Percentiles rank a stretch among this genome's conserved stretches.
These are phyloP conservation scores for Gadopsis bispinosus DNA, from an alignment of 2,797 vertebrate genomes.

Conservation along the genomic window DNA sequence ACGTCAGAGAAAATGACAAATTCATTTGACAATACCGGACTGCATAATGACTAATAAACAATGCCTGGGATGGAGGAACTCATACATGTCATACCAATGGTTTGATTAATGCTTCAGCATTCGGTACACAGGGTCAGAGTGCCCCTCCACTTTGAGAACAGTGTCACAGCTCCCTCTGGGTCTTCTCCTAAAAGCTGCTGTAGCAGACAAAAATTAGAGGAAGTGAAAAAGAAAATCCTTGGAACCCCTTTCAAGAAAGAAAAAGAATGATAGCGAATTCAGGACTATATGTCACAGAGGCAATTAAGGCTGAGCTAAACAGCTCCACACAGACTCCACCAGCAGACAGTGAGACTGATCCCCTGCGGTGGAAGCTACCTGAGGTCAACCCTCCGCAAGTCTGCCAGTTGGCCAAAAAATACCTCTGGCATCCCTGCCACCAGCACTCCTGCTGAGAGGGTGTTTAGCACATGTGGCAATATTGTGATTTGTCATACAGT, in stretches of 20 bases:
- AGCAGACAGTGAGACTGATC: conserved; percentile 62
- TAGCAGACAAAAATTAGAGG: conserved; percentile 29
- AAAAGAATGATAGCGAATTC: conserved; percentile 27
- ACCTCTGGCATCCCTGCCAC: conserved; percentile 58
- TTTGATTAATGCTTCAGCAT: conserved; percentile 59
- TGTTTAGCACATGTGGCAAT: conserved; percentile 69
- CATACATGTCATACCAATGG: conserved; percentile 41
- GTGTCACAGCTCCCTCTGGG: conserved; percentile 49
- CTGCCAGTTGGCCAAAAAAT: conserved; percentile 69
- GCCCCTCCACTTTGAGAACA: conserved; percentile 31
- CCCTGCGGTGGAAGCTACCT: conserved; percentile 55
- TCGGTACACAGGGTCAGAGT: conserved; percentile 43
- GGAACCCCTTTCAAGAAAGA: conserved; percentile 42
- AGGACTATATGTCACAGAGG: conserved; percentile 54
- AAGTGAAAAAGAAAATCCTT: conserved; percentile 14
- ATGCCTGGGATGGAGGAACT: conserved; percentile 8
- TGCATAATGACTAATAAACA: conserved; percentile 40
- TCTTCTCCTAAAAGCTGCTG: conserved; percentile 35
- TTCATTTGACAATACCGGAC: conserved; percentile 49
- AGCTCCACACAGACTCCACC: conserved; percentile 54
- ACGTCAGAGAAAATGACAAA: conserved; percentile 48
- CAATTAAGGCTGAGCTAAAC: conserved; percentile 72
- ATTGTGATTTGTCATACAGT: conserved; percentile 69
- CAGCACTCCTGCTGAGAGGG: conserved; percentile 64
- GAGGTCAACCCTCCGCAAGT: conserved; percentile 69